Evolutionary conservation across 2,888 invertebrate species (phyloP).

Genomic region (Coleophora flavipennella): DNA sequence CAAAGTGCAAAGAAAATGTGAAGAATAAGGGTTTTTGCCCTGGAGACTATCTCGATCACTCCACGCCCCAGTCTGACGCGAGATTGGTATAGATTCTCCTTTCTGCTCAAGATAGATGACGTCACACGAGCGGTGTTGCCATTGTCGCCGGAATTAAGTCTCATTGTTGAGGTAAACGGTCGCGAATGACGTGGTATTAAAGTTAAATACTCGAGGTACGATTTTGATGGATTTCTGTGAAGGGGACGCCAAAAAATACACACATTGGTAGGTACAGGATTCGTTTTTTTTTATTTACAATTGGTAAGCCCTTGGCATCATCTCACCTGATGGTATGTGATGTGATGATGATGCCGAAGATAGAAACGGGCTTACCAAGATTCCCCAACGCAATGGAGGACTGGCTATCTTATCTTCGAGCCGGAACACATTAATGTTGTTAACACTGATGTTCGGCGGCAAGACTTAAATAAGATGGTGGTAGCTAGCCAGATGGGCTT

Average conservation of each 20-base stretch:
- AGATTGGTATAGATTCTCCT: too few species aligned
- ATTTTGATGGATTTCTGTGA: constrained; percentile 2
- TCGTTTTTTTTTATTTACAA: too few species aligned
- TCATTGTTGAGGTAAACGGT: constrained; percentile 36
- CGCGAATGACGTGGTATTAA: constrained; percentile 31
- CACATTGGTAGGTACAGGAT: background rate
- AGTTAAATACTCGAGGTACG: constrained; percentile 8
- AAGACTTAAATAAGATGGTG: too few species aligned
- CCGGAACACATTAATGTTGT: too few species aligned
- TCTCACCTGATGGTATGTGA: too few species aligned
- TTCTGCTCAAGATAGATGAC: constrained; percentile 19
- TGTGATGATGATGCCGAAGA: too few species aligned
- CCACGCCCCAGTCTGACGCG: constrained; percentile 18
- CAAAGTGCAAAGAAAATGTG: constrained; percentile 10
- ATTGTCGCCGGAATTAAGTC: constrained; percentile 43
- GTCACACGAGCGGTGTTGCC: constrained; percentile 15
- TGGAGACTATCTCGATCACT: constrained; percentile 48
- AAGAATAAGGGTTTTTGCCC: constrained; percentile 23
- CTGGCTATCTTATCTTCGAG: too few species aligned
- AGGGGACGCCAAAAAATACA: background rate
- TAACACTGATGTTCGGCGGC: too few species aligned
- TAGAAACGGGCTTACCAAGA: too few species aligned
- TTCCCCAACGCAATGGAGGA: too few species aligned
- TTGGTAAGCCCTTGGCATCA: too few species aligned
- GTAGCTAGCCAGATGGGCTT: too few species aligned